Evolutionary conservation across 2,797 vertebrate genomes (phyloP).

Genomic region (Centroberyx gerrardi): DNA sequence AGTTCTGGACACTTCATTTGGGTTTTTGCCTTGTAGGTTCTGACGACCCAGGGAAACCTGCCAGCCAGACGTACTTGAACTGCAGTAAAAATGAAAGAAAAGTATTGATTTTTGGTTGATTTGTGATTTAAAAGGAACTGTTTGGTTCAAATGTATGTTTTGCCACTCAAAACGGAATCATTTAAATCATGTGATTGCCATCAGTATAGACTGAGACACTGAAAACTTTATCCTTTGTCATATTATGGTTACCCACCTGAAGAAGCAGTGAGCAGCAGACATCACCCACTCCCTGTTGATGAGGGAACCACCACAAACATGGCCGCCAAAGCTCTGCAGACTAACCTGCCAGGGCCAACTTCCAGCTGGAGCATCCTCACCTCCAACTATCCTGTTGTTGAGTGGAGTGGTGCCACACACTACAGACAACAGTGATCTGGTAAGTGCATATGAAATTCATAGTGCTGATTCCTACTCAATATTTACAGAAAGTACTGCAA

Average conservation of each 20-base stretch:
- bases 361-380: constrained; percentile 59
- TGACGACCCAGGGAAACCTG: constrained; percentile 54
- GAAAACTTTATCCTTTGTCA: no score
- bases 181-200: no score
- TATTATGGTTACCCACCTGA: constrained; percentile 29
- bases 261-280: constrained; percentile 74
- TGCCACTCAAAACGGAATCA: no score
- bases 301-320: constrained; percentile 76
- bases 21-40: constrained; percentile 48
- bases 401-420: constrained; percentile 55
- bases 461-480: no score
- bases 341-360: constrained; percentile 77
- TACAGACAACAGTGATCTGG: not conserved
- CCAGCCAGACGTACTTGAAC: constrained; percentile 18
- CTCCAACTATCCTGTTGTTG: constrained; percentile 66
- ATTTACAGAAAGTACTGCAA: no score
- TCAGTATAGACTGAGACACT: no score
- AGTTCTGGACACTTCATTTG: constrained; percentile 49
- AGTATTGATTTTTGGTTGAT: no score
- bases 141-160: no score
- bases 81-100: constrained; percentile 8
- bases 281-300: constrained; percentile 76
- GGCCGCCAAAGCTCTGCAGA: constrained; percentile 30
- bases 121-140: no score
- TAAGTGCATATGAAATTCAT: not conserved